phyloP scores from a whole-genome alignment of 2,888 invertebrate species.

The Ophonus ardosiacus region DNA sequence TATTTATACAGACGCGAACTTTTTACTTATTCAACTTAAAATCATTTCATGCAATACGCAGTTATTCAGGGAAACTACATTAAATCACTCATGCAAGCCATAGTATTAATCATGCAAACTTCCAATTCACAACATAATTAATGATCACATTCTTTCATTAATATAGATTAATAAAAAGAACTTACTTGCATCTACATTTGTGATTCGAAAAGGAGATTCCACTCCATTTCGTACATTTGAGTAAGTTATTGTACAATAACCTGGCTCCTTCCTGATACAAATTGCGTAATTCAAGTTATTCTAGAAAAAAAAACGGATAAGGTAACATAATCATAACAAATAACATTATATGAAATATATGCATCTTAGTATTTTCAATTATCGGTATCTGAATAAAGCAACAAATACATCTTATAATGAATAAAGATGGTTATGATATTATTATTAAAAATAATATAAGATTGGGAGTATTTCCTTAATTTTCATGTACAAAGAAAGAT shows the following conservation, averaged over 20 bases:
- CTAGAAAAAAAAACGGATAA: conserved; percentile 76
- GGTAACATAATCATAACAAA: background rate
- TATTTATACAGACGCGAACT: background rate
- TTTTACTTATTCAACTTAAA: background rate
- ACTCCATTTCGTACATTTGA: conserved; percentile 77
- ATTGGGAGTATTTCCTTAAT: too few species aligned
- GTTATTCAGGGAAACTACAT: background rate
- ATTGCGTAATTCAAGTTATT: conserved; percentile 88
- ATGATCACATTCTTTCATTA: too few species aligned
- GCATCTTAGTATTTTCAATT: too few species aligned
- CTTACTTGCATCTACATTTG: conserved; percentile 83
- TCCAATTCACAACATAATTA: background rate
- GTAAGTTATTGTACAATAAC: conserved; percentile 83
- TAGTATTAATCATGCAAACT: background rate
- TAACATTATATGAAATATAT: background rate
- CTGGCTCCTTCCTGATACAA: conserved; percentile 81
- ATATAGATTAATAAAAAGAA: conserved; percentile 16
- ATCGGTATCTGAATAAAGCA: too few species aligned
- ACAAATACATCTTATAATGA: too few species aligned
- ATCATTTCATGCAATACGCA: conserved; percentile 1
- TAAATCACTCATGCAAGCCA: background rate
- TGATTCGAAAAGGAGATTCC: conserved; percentile 81
- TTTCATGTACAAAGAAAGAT: too few species aligned
- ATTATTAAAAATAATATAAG: too few species aligned
- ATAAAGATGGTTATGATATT: too few species aligned